A percentile compares a stretch with the other conserved stretches of the same genome.
phyloP scores from a whole-genome alignment of 2,888 invertebrate species.

The Hypomecis atomaria region DNA sequence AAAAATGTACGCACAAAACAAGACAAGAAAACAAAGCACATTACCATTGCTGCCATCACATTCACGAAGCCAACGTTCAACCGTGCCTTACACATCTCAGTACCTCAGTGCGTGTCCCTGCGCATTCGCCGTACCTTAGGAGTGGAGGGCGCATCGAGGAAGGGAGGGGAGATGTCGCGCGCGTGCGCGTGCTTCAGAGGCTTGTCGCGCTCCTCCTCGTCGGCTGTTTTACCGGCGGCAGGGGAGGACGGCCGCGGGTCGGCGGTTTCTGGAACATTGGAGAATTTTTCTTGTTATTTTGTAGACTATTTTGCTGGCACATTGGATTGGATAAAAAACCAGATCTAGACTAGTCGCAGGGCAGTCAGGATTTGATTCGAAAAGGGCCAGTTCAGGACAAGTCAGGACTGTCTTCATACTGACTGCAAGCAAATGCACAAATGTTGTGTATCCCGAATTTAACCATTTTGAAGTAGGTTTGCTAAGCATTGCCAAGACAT shows the following conservation, averaged over 20 bases:
- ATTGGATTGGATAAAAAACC: too few relatives aligned
- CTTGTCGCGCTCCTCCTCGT: conserved; percentile 63
- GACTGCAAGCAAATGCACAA: too few relatives aligned
- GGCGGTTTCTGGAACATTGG: conserved; percentile 36
- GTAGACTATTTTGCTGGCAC: too few relatives aligned
- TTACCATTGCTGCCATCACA: neutral
- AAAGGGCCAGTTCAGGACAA: too few relatives aligned
- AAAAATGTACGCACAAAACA: neutral
- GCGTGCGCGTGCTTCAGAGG: conserved; percentile 78
- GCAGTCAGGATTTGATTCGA: too few relatives aligned
- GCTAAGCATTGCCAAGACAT: too few relatives aligned
- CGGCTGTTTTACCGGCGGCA: conserved; percentile 35
- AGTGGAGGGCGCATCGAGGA: conserved; percentile 87
- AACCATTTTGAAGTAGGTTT: too few relatives aligned
- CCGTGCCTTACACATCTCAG: conserved; percentile 10
- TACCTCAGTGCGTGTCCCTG: conserved; percentile 18
- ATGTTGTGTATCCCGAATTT: too few relatives aligned
- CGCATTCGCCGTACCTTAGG: conserved; percentile 80
- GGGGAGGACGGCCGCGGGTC: conserved; percentile 42
- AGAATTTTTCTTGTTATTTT: neutral
- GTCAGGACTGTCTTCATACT: too few relatives aligned
- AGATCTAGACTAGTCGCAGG: too few relatives aligned
- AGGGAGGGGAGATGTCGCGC: conserved; percentile 79
- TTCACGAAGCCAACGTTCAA: conserved; percentile 9
- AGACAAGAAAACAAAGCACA: neutral